Evolutionary conservation across 1,140 invertebrate species (phyloP), one percentile per base, ranked within the genome.

Genomic region (Yoshiicerus persimilis): DNA sequence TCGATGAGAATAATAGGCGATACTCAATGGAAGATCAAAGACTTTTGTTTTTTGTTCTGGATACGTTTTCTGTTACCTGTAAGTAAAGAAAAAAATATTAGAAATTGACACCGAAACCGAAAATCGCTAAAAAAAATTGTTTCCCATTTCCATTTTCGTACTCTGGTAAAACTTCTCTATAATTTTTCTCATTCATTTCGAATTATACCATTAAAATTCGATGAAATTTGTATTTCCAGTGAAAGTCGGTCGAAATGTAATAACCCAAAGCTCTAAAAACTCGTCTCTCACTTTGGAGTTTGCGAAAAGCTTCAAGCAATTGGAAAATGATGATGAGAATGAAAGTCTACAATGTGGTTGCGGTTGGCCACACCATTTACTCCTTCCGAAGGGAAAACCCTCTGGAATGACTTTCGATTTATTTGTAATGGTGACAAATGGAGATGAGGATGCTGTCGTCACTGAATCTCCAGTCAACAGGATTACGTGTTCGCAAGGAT

Each of bases 21-120:
- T 94, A 96, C 91, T 87, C 92, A 16, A 94, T 96, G 91, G 92
- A 94, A 0, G 94, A 96, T 32, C 95, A 96, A 91, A 93, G 95
- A 32, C 91, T 93, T 4, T 92, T 96, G 36, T 96, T 96, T 94
- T 94, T 96, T 41, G 96, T 96, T 91, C 92, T 96, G 92, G 96
- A 96, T 92, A 96, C 96, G 91, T 96, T 96, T 91, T 93, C 94
- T 11, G 93, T 94, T 0, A 92, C 92, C 16, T 91, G 95, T 96
- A 92, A 94, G 70, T 16, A 32, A 34, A 34, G 20, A 6, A 16
- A 6, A 30, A 34, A 77, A 34, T 11, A 32, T 77, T 6, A 5
- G 16, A 11, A 32, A 13, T 11, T 8, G 25, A 5, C 16, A 66
- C 62, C 25, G 20, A 6, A 23, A 66, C 20, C 4, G 4, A 27